A percentile compares a stretch with the other conserved stretches of the same genome.
Conservation (phyloP, 2,888 invertebrate genomes). For the Leucophenga maculata region DNA sequence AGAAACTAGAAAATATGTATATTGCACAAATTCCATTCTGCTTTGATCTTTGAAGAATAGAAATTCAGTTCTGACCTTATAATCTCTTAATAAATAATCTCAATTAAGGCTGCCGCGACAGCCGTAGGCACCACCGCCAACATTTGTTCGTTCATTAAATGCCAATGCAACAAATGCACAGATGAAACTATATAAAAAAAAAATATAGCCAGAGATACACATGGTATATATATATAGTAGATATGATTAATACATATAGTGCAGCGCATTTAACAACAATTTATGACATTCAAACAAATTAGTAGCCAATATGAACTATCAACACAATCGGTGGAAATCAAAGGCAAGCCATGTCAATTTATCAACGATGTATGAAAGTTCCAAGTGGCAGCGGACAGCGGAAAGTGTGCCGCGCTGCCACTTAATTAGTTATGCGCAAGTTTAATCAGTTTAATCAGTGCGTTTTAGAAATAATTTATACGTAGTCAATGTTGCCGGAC, state of each 20-base stretch:
- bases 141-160: slow-evolving; percentile 8
- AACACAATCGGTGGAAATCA: slow-evolving; percentile 52
- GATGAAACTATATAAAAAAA: not conserved
- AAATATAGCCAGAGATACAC: not conserved
- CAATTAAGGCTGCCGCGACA: not conserved
- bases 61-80: slow-evolving; percentile 7
- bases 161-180: slow-evolving; percentile 5
- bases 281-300: slow-evolving; percentile 47
- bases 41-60: not conserved
- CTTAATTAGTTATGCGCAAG: slow-evolving; percentile 19
- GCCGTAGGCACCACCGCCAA: slow-evolving; percentile 8
- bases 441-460: slow-evolving; percentile 2
- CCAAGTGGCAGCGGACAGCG: not conserved
- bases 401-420: not conserved
- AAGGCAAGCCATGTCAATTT: slow-evolving; percentile 38
- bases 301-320: slow-evolving; percentile 47
- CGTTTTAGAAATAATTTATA: not conserved
- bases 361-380: not conserved
- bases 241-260: not conserved
- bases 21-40: not conserved
- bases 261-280: slow-evolving; percentile 27
- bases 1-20: too few relatives aligned
- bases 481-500: not conserved
- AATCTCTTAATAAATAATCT: slow-evolving; percentile 15
- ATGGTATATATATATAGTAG: not conserved